Conservation (phyloP, 2,797 vertebrate species). For the Acropternis orthonyx region DNA sequence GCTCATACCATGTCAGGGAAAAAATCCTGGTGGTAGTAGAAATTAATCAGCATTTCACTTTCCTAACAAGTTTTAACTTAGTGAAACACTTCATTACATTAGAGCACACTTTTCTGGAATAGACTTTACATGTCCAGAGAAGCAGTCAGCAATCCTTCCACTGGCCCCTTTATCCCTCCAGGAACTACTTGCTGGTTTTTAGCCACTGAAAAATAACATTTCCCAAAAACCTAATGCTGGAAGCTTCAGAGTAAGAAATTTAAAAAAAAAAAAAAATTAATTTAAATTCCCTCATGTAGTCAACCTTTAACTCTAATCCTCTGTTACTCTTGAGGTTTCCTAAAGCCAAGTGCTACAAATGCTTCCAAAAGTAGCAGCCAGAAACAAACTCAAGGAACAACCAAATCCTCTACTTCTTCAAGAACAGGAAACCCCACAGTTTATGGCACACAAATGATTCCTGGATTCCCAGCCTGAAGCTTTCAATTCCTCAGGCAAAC, state of each 20-base stretch:
- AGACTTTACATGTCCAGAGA: not conserved
- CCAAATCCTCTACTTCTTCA: not conserved
- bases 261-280: not conserved
- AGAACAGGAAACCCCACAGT: not conserved
- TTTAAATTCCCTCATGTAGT: not conserved
- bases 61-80: not conserved
- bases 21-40: not conserved
- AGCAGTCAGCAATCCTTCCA: not conserved
- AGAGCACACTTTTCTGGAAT: not conserved
- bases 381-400: not conserved
- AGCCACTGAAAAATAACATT: not conserved
- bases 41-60: not conserved
- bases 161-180: not conserved
- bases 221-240: not conserved
- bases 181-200: not conserved
- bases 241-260: not conserved
- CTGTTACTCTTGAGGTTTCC: not conserved
- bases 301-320: not conserved
- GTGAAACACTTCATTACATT: not conserved
- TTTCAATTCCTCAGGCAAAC: not conserved
- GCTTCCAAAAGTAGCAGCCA: not conserved
- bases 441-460: not conserved
- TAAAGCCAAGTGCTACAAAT: not conserved
- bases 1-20: not conserved
- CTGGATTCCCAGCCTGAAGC: not conserved